Evolutionary conservation across 2,113 vertebrate species (phyloP), one percentile per base, ranked within the genome.

Genomic region (Hipposideros armiger): DNA sequence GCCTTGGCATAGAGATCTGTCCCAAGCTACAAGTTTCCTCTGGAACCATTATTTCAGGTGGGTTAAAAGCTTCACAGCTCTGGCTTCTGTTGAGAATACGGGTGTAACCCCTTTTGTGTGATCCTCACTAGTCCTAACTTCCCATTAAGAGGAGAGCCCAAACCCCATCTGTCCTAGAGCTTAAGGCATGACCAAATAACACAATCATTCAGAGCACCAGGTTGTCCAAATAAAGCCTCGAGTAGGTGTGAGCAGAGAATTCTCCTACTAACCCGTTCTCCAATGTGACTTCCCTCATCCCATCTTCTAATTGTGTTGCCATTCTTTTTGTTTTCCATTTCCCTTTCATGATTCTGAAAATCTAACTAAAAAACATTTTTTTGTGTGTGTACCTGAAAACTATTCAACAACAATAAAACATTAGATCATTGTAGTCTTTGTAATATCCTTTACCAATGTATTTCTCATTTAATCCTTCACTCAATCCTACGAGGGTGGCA

Each of bases 401-500:
- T n/a, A 69, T 58, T 74, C 47, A 87, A 4, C 24, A 85, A 13
- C 10, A 74, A 36, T 36, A 88, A 85, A 45, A 22, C 26, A 45
- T 62, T 22, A 36, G 11, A 82, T 93, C 10, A 19, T 3, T 91
- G 4, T 9, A 56, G 9, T 42, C 40, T 64, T 52, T 50, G 8
- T 24, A 45, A 58, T 4, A 26, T 40, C 4, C 3, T 73, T 89
- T 67, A 16, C 16, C 17, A 22, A 7, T n/a, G 13, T 74, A 14
- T 78, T 91, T 88, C 42, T 82, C 17, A 77, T 69, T 94, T 62
- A 84, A n/a, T 83, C 36, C 7, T 82, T 62, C 30, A 45, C 40
- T 36, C 26, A 72, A 7, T 8, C 11, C 54, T 42, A 11, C 2
- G 4, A 86, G 1, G 15, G 13, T 40, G 1, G n/a, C 1, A 1